These are phyloP conservation scores for Mormyrops boulengeri DNA, from an alignment of 2,797 vertebrate species.

Conservation along the genomic window DNA sequence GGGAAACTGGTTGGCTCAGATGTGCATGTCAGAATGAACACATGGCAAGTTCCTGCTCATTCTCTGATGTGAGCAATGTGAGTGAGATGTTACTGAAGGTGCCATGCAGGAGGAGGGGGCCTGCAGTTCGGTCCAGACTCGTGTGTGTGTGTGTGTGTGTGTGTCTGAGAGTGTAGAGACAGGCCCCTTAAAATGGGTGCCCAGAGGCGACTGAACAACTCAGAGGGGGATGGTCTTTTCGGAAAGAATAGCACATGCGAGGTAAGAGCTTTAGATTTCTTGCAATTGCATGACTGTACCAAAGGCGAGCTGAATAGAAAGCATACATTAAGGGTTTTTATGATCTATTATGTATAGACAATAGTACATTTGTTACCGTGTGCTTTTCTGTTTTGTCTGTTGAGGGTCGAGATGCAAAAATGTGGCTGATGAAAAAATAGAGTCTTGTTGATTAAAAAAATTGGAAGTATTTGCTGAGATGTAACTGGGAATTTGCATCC, in stretches of 20 bases:
- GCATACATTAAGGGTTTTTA: background rate
- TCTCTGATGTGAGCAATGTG: background rate
- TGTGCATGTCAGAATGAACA: background rate
- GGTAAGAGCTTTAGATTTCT: background rate
- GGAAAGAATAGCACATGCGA: background rate
- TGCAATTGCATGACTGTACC: background rate
- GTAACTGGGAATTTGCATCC: background rate
- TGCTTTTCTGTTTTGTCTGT: background rate
- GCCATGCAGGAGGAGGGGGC: no score
- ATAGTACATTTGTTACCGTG: background rate
- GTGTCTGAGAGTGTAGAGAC: background rate
- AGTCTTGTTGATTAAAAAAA: background rate
- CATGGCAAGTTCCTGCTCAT: background rate
- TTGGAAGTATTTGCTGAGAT: background rate
- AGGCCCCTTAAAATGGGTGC: background rate
- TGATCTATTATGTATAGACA: background rate
- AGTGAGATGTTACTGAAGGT: background rate
- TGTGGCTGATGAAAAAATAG: background rate
- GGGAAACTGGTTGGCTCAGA: background rate
- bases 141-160: background rate
- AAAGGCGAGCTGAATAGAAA: background rate
- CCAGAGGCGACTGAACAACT: background rate
- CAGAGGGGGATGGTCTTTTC: background rate
- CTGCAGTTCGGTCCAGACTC: background rate
- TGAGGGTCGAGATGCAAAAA: background rate